These are phyloP conservation scores for Formica selysi DNA, from an alignment of 1,140 invertebrate genomes.

Conservation along the genomic window DNA sequence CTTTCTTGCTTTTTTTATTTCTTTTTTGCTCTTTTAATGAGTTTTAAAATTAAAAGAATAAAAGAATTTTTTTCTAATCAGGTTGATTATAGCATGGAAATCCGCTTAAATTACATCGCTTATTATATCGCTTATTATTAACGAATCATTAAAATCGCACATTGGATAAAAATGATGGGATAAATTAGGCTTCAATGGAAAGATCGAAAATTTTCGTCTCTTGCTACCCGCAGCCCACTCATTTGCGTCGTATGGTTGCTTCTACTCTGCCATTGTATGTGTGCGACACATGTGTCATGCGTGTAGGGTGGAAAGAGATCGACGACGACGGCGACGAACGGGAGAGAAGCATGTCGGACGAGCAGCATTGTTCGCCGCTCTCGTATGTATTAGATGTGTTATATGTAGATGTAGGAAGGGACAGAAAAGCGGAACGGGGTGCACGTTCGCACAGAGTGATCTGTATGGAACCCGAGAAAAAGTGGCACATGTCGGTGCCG, in stretches of 20 bases:
- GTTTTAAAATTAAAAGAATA: neutral
- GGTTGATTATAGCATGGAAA: too few relatives aligned
- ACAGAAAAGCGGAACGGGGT: neutral
- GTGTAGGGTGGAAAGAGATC: neutral
- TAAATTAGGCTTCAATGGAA: neutral
- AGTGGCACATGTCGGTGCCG: constrained; percentile 80
- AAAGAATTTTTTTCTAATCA: too few relatives aligned
- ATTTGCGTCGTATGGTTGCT: neutral
- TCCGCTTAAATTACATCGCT: too few relatives aligned
- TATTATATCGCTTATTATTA: neutral
- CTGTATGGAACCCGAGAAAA: constrained; percentile 62
- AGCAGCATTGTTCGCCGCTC: constrained; percentile 17
- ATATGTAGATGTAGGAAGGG: neutral
- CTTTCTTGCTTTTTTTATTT: neutral
- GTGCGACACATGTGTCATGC: constrained; percentile 26
- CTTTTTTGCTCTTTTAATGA: neutral
- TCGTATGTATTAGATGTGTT: constrained; percentile 17
- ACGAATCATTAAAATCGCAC: neutral
- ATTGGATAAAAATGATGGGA: neutral
- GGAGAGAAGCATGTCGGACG: neutral
- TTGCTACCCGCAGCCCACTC: neutral
- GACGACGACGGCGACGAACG: neutral
- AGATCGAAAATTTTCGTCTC: constrained; percentile 21
- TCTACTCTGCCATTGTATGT: constrained; percentile 22
- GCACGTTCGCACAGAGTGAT: too few relatives aligned